Evolutionary conservation across 2,113 vertebrate genomes (phyloP).

Genomic region (Grantiella picta): DNA sequence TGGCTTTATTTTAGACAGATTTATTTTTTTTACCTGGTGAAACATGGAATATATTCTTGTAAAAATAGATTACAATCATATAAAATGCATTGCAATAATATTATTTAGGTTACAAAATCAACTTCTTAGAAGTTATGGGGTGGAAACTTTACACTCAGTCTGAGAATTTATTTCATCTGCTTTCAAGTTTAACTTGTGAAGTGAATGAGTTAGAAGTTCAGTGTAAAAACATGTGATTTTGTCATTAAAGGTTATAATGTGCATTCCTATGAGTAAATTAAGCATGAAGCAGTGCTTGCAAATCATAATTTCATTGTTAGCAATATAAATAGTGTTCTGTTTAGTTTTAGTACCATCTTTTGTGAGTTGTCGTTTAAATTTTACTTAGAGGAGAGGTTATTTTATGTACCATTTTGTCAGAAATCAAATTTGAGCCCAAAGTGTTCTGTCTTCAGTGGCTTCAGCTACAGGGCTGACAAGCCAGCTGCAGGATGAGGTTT

Average conservation of each 20-base stretch:
- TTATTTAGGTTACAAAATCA: slow-evolving; percentile 3
- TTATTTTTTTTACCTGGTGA: not conserved
- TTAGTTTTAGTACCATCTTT: not conserved
- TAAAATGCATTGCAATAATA: not conserved
- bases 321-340: not conserved
- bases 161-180: slow-evolving; percentile 5
- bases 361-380: not conserved
- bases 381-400: not conserved
- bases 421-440: not conserved
- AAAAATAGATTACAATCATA: slow-evolving; percentile 11
- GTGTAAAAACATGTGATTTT: not conserved
- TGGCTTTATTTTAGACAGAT: not conserved
- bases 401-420: not conserved
- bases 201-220: not conserved
- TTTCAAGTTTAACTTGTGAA: not conserved
- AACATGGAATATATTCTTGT: not conserved
- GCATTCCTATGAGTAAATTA: not conserved
- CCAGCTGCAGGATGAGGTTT: not conserved
- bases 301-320: not conserved
- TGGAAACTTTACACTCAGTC: not conserved
- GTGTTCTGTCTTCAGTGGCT: not conserved
- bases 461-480: not conserved
- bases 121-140: not conserved
- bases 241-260: not conserved
- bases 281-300: not conserved